Percentiles rank a stretch among this genome's conserved stretches.
Conservation (phyloP, 1,140 invertebrate species). For the Cyrtorhinus lividipennis region DNA sequence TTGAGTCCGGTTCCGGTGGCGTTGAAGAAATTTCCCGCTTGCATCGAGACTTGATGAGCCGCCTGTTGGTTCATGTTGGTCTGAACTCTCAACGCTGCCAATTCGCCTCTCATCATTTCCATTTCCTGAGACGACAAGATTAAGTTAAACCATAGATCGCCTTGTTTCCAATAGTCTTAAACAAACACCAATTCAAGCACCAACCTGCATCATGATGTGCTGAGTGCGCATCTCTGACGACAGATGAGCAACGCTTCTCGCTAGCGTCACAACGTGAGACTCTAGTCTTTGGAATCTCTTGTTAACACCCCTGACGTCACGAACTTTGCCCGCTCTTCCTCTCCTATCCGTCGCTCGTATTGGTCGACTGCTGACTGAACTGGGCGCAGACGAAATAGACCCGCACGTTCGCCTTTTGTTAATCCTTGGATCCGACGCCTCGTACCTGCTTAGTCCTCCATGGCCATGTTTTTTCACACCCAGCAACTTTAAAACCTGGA, state of each 20-base stretch:
- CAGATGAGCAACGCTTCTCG: slow-evolving; percentile 79
- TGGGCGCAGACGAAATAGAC: slow-evolving; percentile 67
- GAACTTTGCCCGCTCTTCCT: slow-evolving; percentile 37
- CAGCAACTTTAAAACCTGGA: slow-evolving; percentile 59
- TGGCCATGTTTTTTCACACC: slow-evolving; percentile 46
- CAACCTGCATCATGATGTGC: slow-evolving; percentile 67
- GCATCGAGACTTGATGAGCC: slow-evolving; percentile 3
- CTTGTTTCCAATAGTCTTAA: too few relatives aligned
- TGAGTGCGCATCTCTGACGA: slow-evolving; percentile 85
- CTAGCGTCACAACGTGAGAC: slow-evolving; percentile 81
- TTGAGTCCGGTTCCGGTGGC: slow-evolving; percentile 30
- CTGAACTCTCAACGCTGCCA: slow-evolving; percentile 57
- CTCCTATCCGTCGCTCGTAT: slow-evolving; percentile 48
- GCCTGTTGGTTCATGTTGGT: slow-evolving; percentile 34
- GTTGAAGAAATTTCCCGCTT: slow-evolving; percentile 32
- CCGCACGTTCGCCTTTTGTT: slow-evolving; percentile 48
- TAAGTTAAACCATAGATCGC: too few relatives aligned
- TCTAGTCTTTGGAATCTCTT: slow-evolving; percentile 79
- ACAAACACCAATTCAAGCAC: too few relatives aligned
- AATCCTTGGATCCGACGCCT: slow-evolving; percentile 43
- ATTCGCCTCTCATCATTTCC: slow-evolving; percentile 71
- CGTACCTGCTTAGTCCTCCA: slow-evolving; percentile 33
- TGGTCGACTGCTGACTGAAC: slow-evolving; percentile 59
- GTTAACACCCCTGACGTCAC: slow-evolving; percentile 66
- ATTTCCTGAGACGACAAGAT: slow-evolving; percentile 46